Percentiles rank a stretch among this genome's conserved stretches.
phyloP scores from a whole-genome alignment of 2,113 vertebrate species.

The Protobothrops flavoviridis region DNA sequence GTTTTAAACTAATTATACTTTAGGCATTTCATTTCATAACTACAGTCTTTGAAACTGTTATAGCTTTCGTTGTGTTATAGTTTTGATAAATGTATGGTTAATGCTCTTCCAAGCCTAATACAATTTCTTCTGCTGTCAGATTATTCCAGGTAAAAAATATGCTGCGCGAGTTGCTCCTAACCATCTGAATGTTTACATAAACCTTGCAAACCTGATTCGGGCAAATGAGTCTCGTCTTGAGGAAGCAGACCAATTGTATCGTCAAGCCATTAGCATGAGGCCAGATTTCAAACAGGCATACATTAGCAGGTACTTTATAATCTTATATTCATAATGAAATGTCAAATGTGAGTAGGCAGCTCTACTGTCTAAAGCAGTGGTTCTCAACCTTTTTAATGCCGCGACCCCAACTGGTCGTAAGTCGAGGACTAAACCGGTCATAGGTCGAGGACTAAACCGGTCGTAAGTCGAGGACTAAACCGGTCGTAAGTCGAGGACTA shows the following conservation, averaged over 20 bases:
- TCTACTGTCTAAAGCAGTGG: background rate
- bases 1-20: background rate
- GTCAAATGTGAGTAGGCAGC: too few species aligned
- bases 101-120: constrained; percentile 19
- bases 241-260: constrained; percentile 95
- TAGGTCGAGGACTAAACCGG: too few species aligned
- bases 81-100: background rate
- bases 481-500: too few species aligned
- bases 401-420: too few species aligned
- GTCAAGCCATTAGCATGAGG: constrained; percentile 98
- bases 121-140: constrained; percentile 66
- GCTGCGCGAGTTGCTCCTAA: constrained; percentile 96
- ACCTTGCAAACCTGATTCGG: constrained; percentile 94
- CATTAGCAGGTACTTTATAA: constrained; percentile 87
- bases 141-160: constrained; percentile 98
- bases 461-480: too few species aligned
- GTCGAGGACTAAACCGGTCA: too few species aligned
- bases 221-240: constrained; percentile 92
- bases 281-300: constrained; percentile 98
- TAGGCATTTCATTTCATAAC: background rate
- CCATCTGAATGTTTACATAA: constrained; percentile 97
- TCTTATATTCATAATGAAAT: background rate
- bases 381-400: too few species aligned
- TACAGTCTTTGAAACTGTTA: background rate
- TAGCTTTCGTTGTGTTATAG: background rate